These are phyloP conservation scores for Amaurobius ferox DNA, from an alignment of 2,888 invertebrate genomes.

Conservation along the genomic window DNA sequence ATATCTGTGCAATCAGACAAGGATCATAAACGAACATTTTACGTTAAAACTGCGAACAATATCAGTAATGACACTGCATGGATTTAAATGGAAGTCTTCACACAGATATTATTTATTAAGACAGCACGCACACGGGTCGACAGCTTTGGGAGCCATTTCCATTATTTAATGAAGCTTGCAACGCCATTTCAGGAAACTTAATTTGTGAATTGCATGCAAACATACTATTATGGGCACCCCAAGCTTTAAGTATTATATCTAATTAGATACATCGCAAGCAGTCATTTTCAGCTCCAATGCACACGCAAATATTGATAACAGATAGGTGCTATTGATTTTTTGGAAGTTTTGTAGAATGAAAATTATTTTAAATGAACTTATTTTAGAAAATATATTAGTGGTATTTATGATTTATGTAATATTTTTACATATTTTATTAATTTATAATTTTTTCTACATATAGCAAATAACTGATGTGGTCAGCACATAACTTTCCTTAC, in stretches of 20 bases:
- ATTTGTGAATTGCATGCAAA: slow-evolving; percentile 2
- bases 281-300: background rate
- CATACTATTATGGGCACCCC: background rate
- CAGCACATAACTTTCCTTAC: too few species aligned
- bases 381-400: too few species aligned
- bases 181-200: background rate
- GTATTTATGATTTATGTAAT: too few species aligned
- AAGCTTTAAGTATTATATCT: background rate
- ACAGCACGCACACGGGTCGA: background rate
- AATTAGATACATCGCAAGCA: background rate
- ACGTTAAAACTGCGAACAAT: too few species aligned
- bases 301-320: background rate
- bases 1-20: too few species aligned
- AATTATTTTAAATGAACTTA: too few species aligned
- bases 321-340: background rate
- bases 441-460: too few species aligned
- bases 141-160: background rate
- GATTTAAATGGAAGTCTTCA: background rate
- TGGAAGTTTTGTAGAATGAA: too few species aligned
- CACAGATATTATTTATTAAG: background rate
- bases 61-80: too few species aligned
- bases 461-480: too few species aligned
- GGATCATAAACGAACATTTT: too few species aligned
- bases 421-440: too few species aligned
- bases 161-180: slow-evolving; percentile 8